Conservation (phyloP, 2,797 vertebrate genomes). For the Lophius americanus region DNA sequence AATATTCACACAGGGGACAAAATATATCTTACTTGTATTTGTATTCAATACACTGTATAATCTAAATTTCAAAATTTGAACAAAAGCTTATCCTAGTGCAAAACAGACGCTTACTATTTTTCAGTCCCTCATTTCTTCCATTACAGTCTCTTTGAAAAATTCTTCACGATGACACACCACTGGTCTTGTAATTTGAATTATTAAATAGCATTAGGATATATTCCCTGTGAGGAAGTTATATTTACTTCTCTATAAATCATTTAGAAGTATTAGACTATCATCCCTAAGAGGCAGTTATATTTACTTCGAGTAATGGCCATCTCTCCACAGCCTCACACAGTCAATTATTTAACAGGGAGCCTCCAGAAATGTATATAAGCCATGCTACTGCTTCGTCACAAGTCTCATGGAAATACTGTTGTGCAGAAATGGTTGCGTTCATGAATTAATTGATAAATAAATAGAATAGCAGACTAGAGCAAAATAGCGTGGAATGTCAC, state of each 20-base stretch:
- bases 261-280: slow-evolving; percentile 81
- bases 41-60: neutral
- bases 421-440: slow-evolving; percentile 55
- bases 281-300: slow-evolving; percentile 82
- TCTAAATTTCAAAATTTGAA: slow-evolving; percentile 16
- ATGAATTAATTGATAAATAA: slow-evolving; percentile 65
- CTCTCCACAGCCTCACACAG: slow-evolving; percentile 69
- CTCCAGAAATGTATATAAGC: slow-evolving; percentile 49
- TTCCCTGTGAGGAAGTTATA: slow-evolving; percentile 79
- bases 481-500: slow-evolving; percentile 26
- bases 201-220: slow-evolving; percentile 77
- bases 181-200: slow-evolving; percentile 78
- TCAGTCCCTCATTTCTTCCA: slow-evolving; percentile 13
- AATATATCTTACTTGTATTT: neutral
- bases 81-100: slow-evolving; percentile 6
- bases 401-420: slow-evolving; percentile 50
- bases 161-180: slow-evolving; percentile 43
- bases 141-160: slow-evolving; percentile 37
- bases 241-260: slow-evolving; percentile 83
- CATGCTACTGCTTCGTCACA: slow-evolving; percentile 47
- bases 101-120: slow-evolving; percentile 16
- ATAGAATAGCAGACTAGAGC: slow-evolving; percentile 34
- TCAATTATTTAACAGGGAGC: slow-evolving; percentile 82
- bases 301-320: slow-evolving; percentile 80
- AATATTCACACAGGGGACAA: slow-evolving; percentile 27